These are phyloP conservation scores for Rachycentron canadum DNA, from an alignment of 2,797 vertebrate species.

Conservation along the genomic window DNA sequence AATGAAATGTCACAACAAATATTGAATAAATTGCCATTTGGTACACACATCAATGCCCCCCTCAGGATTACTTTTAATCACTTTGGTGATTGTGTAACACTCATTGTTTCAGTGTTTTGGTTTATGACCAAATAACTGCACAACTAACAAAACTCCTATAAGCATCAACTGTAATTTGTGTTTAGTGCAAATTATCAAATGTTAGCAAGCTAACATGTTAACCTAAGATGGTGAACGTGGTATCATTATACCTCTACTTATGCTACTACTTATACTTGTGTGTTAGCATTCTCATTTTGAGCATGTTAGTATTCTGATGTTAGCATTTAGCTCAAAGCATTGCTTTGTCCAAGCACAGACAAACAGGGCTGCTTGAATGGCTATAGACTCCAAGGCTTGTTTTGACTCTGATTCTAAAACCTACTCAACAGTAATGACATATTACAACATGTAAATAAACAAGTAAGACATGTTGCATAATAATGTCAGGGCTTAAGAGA, in stretches of 20 bases:
- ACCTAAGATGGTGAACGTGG: not conserved
- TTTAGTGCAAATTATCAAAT: not conserved
- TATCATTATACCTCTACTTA: not conserved
- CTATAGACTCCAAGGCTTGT: not conserved
- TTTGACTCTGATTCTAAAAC: constrained; percentile 2
- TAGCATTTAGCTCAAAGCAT: not conserved
- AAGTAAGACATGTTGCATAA: constrained; percentile 21
- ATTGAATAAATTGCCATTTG: not conserved
- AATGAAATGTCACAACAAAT: not conserved
- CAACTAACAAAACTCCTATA: not conserved
- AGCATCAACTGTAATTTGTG: not conserved
- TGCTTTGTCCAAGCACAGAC: not conserved
- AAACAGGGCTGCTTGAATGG: not conserved
- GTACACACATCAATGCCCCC: not conserved
- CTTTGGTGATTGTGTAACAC: not conserved
- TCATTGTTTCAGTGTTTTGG: not conserved
- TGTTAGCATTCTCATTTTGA: not conserved
- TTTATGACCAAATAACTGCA: not conserved
- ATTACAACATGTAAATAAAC: constrained; percentile 26
- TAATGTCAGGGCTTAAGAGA: constrained; percentile 17
- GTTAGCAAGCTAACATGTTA: not conserved
- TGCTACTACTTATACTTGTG: not conserved
- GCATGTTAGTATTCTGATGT: not conserved
- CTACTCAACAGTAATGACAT: constrained; percentile 7
- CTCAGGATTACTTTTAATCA: not conserved